A percentile compares a stretch with the other conserved stretches of the same genome.
phyloP scores from a whole-genome alignment of 2,113 vertebrate genomes.

The Ceratotherium simum region DNA sequence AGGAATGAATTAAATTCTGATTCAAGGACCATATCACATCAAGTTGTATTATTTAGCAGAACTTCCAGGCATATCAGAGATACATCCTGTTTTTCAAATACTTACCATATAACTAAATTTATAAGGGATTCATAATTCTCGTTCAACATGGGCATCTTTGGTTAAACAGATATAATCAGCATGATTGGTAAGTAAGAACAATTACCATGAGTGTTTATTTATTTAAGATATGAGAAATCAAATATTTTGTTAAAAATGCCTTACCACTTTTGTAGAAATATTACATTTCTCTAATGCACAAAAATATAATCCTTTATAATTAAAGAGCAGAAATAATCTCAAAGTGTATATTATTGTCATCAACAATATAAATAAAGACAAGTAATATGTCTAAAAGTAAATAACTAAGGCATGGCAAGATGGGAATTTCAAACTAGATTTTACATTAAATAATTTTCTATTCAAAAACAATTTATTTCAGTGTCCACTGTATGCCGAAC shows the following conservation, averaged over 20 bases:
- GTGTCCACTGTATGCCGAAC: background rate
- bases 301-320: background rate
- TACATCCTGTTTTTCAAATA: background rate
- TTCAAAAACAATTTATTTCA: background rate
- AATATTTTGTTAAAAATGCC: background rate
- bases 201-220: background rate
- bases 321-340: background rate
- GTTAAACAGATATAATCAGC: background rate
- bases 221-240: background rate
- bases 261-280: background rate
- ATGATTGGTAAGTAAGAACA: background rate
- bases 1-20: slow-evolving; percentile 56
- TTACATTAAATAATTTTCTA: background rate
- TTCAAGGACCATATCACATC: slow-evolving; percentile 58
- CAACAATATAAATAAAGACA: background rate
- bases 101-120: background rate
- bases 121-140: background rate
- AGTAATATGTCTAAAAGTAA: background rate
- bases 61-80: background rate
- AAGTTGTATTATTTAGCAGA: slow-evolving; percentile 45
- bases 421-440: background rate
- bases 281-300: background rate
- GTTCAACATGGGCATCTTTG: background rate
- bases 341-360: background rate
- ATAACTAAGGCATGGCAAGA: background rate